Evolutionary conservation across 2,888 invertebrate species (phyloP), one percentile per base, ranked within the genome.

Genomic region (Dolomedes plantarius): DNA sequence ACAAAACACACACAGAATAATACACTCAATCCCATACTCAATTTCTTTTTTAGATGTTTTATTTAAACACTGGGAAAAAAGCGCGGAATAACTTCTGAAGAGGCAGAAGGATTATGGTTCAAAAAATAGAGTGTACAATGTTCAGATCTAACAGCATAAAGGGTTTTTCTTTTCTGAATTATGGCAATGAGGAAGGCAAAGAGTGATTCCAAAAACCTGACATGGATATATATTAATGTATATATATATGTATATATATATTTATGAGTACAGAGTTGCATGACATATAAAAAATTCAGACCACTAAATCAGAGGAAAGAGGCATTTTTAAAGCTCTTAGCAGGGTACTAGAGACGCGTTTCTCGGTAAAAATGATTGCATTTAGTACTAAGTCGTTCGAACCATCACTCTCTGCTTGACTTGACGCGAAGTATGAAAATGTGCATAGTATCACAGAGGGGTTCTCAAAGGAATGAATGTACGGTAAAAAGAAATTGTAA

Each of bases 51-150:
- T 85, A 85, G 77, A 85, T 77, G 77, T 77, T 85, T 85, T 85
- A 85, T 85, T 85, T 72, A 85, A 85, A 85, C 83, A 85, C 83
- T 77, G 77, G 77, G 83, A 85, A 85, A 56, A 81, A 85, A 83
- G 77, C 76, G 77, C 77, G 73, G 23, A 77, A 81, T 73, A 85
- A 85, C 83, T 85, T 85, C 83, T 85, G 83, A 85, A 85, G 83
- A 85, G 83, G 83, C 83, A 85, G 77, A 85, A 76, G 75, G 82
- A 82, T 74, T 62, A 23, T 82, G 83, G 77, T 77, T 85, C 83
- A 85, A 85, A 85, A 85, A 85, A 85, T 85, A 85, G 77, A 67
- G 83, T 85, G 73, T 85, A 85, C 83, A 85, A 85, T 85, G 77
- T 77, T 56, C 83, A 85, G 83, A 85, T 85, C 83, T 85, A 85